Conservation (phyloP, 1,140 invertebrate species). For the Gonioctena quinquepunctata region DNA sequence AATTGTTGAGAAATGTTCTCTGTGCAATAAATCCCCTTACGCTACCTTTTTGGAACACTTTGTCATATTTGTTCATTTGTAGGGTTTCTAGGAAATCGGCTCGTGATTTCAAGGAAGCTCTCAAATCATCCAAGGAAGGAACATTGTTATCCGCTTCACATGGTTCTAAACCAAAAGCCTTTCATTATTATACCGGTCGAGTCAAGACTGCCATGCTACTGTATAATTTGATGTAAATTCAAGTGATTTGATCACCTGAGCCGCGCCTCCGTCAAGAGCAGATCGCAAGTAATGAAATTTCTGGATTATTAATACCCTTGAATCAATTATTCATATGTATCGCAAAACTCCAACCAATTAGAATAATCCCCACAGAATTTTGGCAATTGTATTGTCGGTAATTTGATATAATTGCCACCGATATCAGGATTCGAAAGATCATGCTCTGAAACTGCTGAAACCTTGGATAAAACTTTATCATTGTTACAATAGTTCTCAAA, state of each 20-base stretch:
- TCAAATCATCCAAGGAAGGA: neutral
- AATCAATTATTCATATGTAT: conserved; percentile 43
- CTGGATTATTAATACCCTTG: conserved; percentile 38
- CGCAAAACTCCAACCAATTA: conserved; percentile 46
- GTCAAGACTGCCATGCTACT: conserved; percentile 47
- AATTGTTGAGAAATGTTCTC: no score
- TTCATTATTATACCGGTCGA: conserved; percentile 51
- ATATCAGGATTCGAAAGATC: neutral
- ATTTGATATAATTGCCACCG: neutral
- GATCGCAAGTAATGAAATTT: conserved; percentile 48
- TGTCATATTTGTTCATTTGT: no score
- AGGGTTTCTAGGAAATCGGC: neutral
- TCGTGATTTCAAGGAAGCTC: neutral
- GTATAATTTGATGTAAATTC: conserved; percentile 50
- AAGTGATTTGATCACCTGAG: conserved; percentile 41
- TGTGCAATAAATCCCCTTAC: no score
- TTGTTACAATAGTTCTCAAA: neutral
- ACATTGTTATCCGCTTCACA: conserved; percentile 30
- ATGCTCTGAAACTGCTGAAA: no score
- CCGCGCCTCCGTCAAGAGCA: conserved; percentile 43
- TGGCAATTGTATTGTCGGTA: conserved; percentile 45
- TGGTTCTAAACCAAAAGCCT: conserved; percentile 48
- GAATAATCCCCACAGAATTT: conserved; percentile 43
- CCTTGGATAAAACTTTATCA: neutral
- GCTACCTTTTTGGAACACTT: no score